Evolutionary conservation across 2,888 invertebrate genomes (phyloP), one percentile per base, ranked within the genome.

Genomic region (Athrips mouffetella): DNA sequence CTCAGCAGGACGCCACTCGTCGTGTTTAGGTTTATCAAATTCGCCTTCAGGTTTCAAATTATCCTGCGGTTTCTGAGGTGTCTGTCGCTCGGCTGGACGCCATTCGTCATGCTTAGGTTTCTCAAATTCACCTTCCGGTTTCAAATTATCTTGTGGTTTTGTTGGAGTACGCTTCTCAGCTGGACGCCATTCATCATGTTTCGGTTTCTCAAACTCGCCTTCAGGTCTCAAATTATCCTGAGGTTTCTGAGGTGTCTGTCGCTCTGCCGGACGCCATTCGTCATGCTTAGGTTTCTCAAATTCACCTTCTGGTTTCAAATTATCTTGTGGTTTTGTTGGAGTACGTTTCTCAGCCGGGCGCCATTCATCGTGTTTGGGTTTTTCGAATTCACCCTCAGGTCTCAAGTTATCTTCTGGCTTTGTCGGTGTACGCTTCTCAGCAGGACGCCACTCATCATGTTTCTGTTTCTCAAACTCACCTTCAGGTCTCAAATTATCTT

Each of bases 41-140:
- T 88, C 88, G 73, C 92, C 92, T 66, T 92, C 91, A 0, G 90
- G 84, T 47, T 73, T 80, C 0, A 92, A 60, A 55, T 92, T 91
- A 49, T 85, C 92, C 53, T 83, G 72, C 0, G 91, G 93, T 56
- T 88, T 92, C 51, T 73, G 89, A 1, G 74, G 78, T 1, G 52
- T 57, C 2, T 42, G 65, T 0, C 67, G 70, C 16, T 84, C 82
- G 1, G 87, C 79, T 0, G 79, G 79, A 1, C 62, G 64, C 76
- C 77, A 78, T 49, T 74, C 59, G 0, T 78, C 76, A 18, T 35
- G 18, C 8, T 35, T 68, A 1, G 83, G 88, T 10, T 72, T 27
- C 5, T 86, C 89, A 59, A 92, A 91, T 8, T 90, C 89, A 3
- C 91, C 91, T 69, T 92, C 92, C 0, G 90, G 89, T 45, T 75